Base-by-base conservation (phyloP, 2,888 invertebrate genomes). In the Lacanobia oleracea region DNA sequence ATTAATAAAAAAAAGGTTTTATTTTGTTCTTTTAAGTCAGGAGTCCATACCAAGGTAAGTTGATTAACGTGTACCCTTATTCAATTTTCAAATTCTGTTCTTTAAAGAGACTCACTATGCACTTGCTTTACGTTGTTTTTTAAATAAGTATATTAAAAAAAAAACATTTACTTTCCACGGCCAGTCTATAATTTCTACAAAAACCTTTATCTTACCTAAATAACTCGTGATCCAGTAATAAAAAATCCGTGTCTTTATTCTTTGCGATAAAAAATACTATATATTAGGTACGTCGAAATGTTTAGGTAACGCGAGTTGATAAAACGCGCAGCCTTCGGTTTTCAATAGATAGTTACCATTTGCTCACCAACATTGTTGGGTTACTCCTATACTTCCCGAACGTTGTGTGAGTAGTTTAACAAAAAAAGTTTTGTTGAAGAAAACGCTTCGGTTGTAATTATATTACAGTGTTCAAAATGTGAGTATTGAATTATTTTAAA, bases 201-300 rank as follows among this genome's bases (percentile, higher is more conserved):
- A 27, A 40, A 7, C 45, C 33, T 45, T 45, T 51, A 75, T 75
- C 72, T 75, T 67, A 66, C 57, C 12, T 50, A 62, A 23, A 18
- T 45, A 51, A 10, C 40, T 53, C 68, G 27, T 77, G 37, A 59
- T 21, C 59, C 45, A 74, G 59, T 77, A 77, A 43, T 64, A 54
- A 60, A 68, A 40, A 67, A 68, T 54, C 48, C 27, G 12, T 57
- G n/a, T 78, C 50, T 40, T 33, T 21, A 57, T 33, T 57, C 48
- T 61, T 62, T 45, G 45, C 51, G 62, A 78, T 71, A 78, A 75
- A 62, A 65, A 48, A 18, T 12, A 14, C 18, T 56, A 53, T 61
- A 27, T 40, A 54, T 5, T 57, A 33, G 5, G n/a, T 57, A 77
- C 59, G 40, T 6, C 14, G 10, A 48, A 50, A 75, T 40, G 27